Conservation (phyloP, 2,888 invertebrate genomes). For the Erpobdella octoculata region DNA sequence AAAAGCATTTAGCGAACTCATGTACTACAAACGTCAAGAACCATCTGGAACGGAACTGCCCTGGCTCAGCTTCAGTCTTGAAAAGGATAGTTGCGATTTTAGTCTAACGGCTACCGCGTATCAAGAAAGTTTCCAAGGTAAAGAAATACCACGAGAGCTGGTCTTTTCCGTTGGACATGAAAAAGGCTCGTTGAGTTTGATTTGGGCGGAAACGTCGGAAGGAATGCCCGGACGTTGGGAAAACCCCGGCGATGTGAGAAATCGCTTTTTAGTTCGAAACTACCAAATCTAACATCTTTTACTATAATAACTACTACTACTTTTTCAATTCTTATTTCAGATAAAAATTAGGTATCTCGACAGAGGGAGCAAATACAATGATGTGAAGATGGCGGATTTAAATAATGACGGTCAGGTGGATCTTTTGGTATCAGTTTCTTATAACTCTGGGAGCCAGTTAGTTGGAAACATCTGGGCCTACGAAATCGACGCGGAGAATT, state of each 20-base stretch:
- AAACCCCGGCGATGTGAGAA: background rate
- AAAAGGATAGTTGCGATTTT: too few species aligned
- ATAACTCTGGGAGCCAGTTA: too few species aligned
- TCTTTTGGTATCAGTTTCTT: background rate
- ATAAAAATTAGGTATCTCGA: background rate
- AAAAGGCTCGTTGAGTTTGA: background rate
- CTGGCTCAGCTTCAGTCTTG: too few species aligned
- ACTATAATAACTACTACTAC: too few species aligned
- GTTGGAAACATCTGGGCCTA: background rate
- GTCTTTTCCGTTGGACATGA: background rate
- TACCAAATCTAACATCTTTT: too few species aligned
- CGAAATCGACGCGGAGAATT: background rate
- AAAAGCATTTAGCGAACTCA: too few species aligned
- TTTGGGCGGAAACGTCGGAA: background rate
- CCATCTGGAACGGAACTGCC: too few species aligned
- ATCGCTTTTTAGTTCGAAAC: background rate
- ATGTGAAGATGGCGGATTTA: background rate
- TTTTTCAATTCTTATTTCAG: background rate
- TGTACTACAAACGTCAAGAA: too few species aligned
- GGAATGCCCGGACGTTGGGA: background rate
- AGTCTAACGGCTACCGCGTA: background rate
- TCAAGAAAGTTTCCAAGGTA: background rate
- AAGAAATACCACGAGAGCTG: background rate
- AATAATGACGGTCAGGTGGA: background rate
- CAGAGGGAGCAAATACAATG: background rate